Evolutionary conservation across 2,888 invertebrate species (phyloP).

Genomic region (Lymantria monacha): DNA sequence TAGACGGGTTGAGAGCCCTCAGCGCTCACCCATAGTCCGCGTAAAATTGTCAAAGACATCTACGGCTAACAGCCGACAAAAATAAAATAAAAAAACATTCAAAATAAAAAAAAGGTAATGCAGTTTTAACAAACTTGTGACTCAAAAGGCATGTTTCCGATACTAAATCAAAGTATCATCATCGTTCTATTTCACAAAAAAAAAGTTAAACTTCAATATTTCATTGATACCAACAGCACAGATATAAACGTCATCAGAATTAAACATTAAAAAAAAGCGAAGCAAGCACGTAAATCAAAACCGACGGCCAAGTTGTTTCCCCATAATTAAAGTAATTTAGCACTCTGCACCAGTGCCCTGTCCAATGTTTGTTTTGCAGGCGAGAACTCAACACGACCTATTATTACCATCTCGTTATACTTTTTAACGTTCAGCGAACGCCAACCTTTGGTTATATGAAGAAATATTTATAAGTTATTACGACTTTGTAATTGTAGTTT

Average conservation of each 20-base stretch:
- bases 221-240: background rate
- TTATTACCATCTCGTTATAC: conserved; percentile 76
- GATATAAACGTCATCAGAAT: conserved; percentile 7
- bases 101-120: no score
- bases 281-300: conserved; percentile 38
- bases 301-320: conserved; percentile 25
- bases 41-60: no score
- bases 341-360: conserved; percentile 62
- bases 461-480: conserved; percentile 11
- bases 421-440: conserved; percentile 63
- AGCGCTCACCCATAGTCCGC: no score
- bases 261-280: conserved; percentile 22
- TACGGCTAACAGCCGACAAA: no score
- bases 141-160: no score
- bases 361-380: conserved; percentile 79
- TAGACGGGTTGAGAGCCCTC: no score
- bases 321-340: conserved; percentile 73
- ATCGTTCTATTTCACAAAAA: background rate
- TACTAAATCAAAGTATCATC: no score
- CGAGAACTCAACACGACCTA: conserved; percentile 78
- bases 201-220: background rate
- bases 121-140: no score
- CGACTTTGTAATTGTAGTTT: background rate
- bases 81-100: no score
- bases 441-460: conserved; percentile 47